A percentile compares a stretch with the other conserved stretches of the same genome.
phyloP scores from a whole-genome alignment of 2,888 invertebrate genomes.

The Malacosoma neustria region DNA sequence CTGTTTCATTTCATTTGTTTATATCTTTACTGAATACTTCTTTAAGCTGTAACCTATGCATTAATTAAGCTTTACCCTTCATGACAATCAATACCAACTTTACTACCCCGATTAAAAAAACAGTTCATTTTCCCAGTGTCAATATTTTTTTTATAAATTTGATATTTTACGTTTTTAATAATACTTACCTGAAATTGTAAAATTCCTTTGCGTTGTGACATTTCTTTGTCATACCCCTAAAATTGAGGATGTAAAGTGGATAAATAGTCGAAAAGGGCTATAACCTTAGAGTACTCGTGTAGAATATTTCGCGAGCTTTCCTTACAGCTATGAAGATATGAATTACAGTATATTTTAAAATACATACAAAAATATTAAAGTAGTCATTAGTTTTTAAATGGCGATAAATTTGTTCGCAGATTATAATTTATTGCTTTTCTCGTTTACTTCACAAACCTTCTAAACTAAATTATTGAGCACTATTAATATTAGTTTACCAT shows the following conservation, averaged over 20 bases:
- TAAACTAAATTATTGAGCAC: slow-evolving; percentile 69
- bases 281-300: not conserved
- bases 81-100: too few relatives aligned
- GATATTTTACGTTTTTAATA: too few relatives aligned
- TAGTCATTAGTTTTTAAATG: slow-evolving; percentile 44
- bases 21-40: too few relatives aligned
- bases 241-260: not conserved
- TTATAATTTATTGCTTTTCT: slow-evolving; percentile 61
- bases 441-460: slow-evolving; percentile 38
- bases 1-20: too few relatives aligned
- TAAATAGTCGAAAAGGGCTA: not conserved
- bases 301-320: slow-evolving; percentile 29
- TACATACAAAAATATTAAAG: slow-evolving; percentile 72
- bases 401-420: slow-evolving; percentile 58
- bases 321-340: slow-evolving; percentile 71
- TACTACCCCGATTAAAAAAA: too few relatives aligned
- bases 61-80: too few relatives aligned
- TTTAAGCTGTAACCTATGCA: too few relatives aligned
- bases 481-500: slow-evolving; percentile 53
- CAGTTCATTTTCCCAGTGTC: too few relatives aligned
- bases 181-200: too few relatives aligned
- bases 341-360: slow-evolving; percentile 69
- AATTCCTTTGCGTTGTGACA: too few relatives aligned
- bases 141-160: too few relatives aligned
- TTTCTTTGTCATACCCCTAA: too few relatives aligned